Evolutionary conservation across 2,113 vertebrate genomes (phyloP).

Genomic region (Tetrax tetrax): DNA sequence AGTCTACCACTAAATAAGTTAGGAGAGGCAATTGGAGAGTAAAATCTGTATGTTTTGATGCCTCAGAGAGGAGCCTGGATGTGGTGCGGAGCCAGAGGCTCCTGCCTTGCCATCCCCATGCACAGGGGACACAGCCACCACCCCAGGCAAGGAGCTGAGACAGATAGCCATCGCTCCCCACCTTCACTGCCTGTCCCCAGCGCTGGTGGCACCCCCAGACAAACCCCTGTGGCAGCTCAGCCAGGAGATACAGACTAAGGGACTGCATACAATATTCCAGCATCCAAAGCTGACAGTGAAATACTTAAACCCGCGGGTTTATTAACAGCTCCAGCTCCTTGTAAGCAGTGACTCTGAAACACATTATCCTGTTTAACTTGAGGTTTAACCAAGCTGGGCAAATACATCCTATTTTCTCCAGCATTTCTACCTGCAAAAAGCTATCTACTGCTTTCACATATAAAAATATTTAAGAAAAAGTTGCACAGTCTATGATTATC

Average conservation of each 20-base stretch:
- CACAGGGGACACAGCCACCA: too few species aligned
- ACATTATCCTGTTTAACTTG: background rate
- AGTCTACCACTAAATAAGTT: background rate
- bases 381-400: background rate
- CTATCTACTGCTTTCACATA: background rate
- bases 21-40: background rate
- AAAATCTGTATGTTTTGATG: background rate
- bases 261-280: background rate
- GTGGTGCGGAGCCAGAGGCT: background rate
- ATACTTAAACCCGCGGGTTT: background rate
- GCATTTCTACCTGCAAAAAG: background rate
- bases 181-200: background rate
- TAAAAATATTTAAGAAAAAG: background rate
- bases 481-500: background rate
- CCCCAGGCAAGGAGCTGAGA: too few species aligned
- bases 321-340: background rate
- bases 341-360: background rate
- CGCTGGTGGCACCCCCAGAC: too few species aligned
- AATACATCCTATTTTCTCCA: background rate
- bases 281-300: background rate
- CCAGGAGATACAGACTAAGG: background rate
- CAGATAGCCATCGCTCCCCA: accelerated
- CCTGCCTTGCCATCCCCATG: background rate
- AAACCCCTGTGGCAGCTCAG: background rate
- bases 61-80: background rate